Conservation (phyloP, 2,113 vertebrate genomes). For the Platichthys flesus region DNA sequence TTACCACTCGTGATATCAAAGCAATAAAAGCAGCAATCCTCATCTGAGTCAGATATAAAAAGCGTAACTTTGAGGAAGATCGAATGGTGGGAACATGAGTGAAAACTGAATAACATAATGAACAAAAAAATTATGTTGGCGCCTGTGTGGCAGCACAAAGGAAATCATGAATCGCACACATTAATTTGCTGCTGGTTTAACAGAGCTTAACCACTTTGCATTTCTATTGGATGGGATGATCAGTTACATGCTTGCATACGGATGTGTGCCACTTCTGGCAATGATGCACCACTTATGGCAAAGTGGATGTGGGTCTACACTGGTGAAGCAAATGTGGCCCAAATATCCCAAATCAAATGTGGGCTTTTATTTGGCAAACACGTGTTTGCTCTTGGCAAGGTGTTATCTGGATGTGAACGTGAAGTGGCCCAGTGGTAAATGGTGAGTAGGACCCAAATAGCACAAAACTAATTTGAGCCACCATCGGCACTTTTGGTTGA, state of each 20-base stretch:
- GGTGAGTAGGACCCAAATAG: too few species aligned
- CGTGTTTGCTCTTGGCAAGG: too few species aligned
- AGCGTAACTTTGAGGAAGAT: constrained; percentile 4
- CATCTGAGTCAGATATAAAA: constrained; percentile 35
- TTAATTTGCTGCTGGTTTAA: constrained; percentile 1
- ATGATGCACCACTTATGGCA: too few species aligned
- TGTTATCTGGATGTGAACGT: too few species aligned
- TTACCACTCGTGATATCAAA: constrained; percentile 53
- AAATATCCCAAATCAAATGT: too few species aligned
- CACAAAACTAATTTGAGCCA: too few species aligned
- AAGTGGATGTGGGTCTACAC: too few species aligned
- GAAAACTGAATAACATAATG: constrained; percentile 1
- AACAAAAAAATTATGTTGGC: neutral
- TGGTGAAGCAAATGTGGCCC: too few species aligned
- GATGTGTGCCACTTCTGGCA: too few species aligned
- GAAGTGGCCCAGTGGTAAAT: too few species aligned
- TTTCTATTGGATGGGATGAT: neutral
- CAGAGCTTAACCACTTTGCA: constrained; percentile 6
- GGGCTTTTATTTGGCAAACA: too few species aligned
- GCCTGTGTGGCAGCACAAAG: neutral
- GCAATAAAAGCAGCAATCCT: constrained; percentile 44
- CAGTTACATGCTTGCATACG: neutral
- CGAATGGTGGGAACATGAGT: neutral
- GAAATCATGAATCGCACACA: neutral
- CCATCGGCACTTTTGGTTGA: too few species aligned